phyloP scores from a whole-genome alignment of 2,888 invertebrate genomes.

The Hipparchia sbordonii region DNA sequence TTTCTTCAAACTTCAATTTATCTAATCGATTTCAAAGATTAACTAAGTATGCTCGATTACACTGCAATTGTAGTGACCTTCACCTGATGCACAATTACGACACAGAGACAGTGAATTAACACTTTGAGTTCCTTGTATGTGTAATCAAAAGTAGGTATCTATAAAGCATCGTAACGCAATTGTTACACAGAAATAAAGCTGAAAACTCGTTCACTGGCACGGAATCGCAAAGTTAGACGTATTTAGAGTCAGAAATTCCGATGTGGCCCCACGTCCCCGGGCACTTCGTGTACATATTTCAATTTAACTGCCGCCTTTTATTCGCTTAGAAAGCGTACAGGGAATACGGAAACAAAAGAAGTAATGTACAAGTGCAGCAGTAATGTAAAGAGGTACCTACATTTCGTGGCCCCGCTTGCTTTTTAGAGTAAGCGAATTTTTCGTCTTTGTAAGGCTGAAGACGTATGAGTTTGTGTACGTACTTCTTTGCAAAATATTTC shows the following conservation, averaged over 20 bases:
- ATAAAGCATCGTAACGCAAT: neutral
- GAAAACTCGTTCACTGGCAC: conserved; percentile 13
- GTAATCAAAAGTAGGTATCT: neutral
- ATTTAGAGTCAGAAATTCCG: conserved; percentile 11
- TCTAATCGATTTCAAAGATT: no score
- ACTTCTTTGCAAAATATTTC: no score
- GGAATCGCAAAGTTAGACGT: conserved; percentile 15
- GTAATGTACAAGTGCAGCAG: conserved; percentile 6
- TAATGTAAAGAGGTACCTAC: no score
- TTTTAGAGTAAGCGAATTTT: neutral
- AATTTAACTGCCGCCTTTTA: conserved; percentile 34
- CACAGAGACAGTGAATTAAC: neutral
- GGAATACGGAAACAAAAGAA: conserved; percentile 30
- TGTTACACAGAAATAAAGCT: conserved; percentile 21
- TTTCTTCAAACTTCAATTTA: no score
- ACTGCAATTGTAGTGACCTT: no score
- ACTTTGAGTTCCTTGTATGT: neutral
- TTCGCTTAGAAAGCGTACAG: conserved; percentile 27
- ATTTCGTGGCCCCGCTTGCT: conserved; percentile 22
- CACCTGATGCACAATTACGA: no score
- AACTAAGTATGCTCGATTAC: no score
- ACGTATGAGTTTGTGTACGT: neutral
- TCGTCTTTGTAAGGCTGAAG: neutral
- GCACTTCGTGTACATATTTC: conserved; percentile 32
- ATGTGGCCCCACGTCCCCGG: conserved; percentile 18